phyloP scores from a whole-genome alignment of 2,797 vertebrate genomes.

The Lithobates sylvaticus region DNA sequence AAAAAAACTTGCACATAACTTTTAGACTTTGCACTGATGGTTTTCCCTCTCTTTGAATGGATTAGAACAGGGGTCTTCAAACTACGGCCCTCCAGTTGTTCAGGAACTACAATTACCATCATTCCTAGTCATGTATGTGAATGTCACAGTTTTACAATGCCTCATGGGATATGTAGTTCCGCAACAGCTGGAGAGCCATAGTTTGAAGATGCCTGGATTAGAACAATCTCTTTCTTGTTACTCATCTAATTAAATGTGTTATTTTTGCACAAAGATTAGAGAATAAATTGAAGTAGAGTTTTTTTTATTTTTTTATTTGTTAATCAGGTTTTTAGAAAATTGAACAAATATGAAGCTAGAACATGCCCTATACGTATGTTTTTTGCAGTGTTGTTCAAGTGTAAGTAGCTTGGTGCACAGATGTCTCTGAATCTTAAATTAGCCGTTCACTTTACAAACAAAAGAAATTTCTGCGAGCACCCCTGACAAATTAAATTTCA shows the following conservation, averaged over 20 bases:
- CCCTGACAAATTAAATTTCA: slow-evolving; percentile 51
- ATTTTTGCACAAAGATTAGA: neutral
- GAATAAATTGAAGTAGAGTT: too few relatives aligned
- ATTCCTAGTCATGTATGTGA: too few relatives aligned
- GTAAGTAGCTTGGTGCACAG: neutral
- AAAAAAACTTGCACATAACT: too few relatives aligned
- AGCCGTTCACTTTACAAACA: slow-evolving; percentile 52
- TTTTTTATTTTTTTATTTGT: neutral
- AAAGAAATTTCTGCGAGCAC: slow-evolving; percentile 29
- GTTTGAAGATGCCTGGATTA: too few relatives aligned
- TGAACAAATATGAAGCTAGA: neutral
- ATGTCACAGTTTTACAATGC: too few relatives aligned
- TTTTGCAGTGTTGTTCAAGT: slow-evolving; percentile 2
- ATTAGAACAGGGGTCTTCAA: too few relatives aligned
- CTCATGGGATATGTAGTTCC: too few relatives aligned
- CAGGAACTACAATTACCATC: too few relatives aligned
- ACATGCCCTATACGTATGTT: neutral
- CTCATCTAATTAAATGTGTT: neutral
- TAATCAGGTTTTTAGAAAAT: neutral
- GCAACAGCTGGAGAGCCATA: too few relatives aligned
- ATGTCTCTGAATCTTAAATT: slow-evolving; percentile 41
- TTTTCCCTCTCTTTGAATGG: neutral
- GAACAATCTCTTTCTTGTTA: neutral
- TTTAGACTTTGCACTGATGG: neutral
- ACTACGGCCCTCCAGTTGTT: too few relatives aligned